Conservation (phyloP, 2,797 vertebrate genomes). For the Intellagama lesueurii region DNA sequence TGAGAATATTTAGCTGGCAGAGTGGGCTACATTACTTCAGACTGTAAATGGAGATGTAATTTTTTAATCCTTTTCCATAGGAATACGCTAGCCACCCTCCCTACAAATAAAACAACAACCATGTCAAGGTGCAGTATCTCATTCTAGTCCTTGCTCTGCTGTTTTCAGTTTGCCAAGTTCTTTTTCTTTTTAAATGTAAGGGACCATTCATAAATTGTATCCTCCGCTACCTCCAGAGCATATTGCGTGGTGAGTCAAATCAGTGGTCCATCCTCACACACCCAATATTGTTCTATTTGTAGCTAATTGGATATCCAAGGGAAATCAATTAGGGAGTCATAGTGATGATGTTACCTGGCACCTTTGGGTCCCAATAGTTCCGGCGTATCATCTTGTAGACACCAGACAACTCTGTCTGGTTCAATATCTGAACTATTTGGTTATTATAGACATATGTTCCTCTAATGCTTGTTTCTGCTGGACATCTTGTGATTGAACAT, state of each 20-base stretch:
- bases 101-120: neutral
- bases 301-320: neutral
- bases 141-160: neutral
- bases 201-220: neutral
- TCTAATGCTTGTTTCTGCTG: neutral
- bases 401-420: neutral
- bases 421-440: too few species aligned
- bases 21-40: neutral
- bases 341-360: too few species aligned
- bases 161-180: neutral
- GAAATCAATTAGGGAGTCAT: neutral
- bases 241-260: neutral
- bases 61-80: neutral
- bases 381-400: neutral
- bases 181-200: neutral
- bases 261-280: too few species aligned
- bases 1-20: neutral
- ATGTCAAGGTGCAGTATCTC: neutral
- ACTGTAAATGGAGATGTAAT: neutral
- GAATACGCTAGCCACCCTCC: neutral
- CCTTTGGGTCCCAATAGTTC: too few species aligned
- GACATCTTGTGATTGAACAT: neutral
- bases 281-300: neutral
- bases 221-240: neutral
- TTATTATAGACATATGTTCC: too few species aligned